Base-by-base conservation (phyloP, 2,888 invertebrate species). In the Anoncus sp. region DNA sequence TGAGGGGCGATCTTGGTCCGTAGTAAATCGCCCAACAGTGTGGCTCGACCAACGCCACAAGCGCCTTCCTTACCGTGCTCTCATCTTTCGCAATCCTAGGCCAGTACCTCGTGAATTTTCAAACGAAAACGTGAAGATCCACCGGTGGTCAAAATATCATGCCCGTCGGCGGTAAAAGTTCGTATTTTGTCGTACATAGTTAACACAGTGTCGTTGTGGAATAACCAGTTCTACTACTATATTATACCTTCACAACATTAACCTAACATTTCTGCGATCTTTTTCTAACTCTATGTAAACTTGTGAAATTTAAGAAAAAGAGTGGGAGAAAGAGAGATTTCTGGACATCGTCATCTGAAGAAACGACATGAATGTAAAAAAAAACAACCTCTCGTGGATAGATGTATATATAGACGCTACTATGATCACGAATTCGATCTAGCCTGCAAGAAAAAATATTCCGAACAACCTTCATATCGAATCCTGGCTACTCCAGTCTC, bases 81-180 rank as follows among this genome's bases (percentile, higher is more conserved):
- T 51, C 16, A 18, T 53, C 20, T 65, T 47, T 40, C 57, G 43
- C 47, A 53, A 57, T 57, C n/a, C 20, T 45, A 55, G 59, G 31
- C 45, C 51, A 43, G 43, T 18, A n/a, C 45, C 24, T 75, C 75
- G 59, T 70, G 70, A 75, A 75, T 65, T 75, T 35, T 53, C n/a
- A 55, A 70, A 75, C 53, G 59, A 70, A 55, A 51, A 35, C 43
- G 43, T 14, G 51, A 70, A 51, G 43, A 70, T 75, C 49, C 35
- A 45, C 75, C 38, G 16, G 24, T 24, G 43, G 59, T 35, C 43
- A 59, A 65, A 49, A 31, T 65, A 55, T 51, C 51, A 18, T 63
- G 6, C 20, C 14, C 47, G 49, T 43, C 18, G 51, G 22, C 18
- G 20, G 60, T 24, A 60, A 45, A 62, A 62, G 18, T n/a, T 55